Evolutionary conservation across 2,888 invertebrate species (phyloP).

Genomic region (Stenodema calcarata): DNA sequence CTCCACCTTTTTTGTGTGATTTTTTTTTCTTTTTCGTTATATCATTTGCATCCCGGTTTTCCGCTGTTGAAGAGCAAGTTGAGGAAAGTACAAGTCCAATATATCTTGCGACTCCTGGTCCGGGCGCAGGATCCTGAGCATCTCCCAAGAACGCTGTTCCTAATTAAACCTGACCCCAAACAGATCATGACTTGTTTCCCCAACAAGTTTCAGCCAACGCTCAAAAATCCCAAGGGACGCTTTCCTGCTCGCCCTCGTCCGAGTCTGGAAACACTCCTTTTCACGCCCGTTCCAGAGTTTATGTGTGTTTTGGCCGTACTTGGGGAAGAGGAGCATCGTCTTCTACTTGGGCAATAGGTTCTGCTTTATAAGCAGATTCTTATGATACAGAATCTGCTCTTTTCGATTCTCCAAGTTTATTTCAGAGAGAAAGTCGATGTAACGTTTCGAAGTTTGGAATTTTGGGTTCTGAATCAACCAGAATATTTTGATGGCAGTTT

Average conservation of each 20-base stretch:
- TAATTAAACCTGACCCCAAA: constrained; percentile 47
- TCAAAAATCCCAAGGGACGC: constrained; percentile 39
- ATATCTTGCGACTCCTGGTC: constrained; percentile 26
- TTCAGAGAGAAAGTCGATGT: too few species aligned
- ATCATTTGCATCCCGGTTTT: not conserved
- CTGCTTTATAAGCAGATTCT: too few species aligned
- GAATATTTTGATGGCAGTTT: too few species aligned
- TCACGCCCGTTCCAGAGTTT: not conserved
- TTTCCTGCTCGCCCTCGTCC: not conserved
- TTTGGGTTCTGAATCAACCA: too few species aligned
- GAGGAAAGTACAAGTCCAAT: constrained; percentile 36
- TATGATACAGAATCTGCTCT: too few species aligned
- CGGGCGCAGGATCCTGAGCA: constrained; percentile 1
- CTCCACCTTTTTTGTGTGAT: not conserved
- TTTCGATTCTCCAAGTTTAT: too few species aligned
- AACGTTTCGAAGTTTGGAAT: too few species aligned
- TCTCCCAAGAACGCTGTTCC: constrained; percentile 38
- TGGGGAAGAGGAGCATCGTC: too few species aligned
- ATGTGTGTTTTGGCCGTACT: too few species aligned
- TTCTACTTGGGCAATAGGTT: too few species aligned
- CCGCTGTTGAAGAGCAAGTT: constrained; percentile 37
- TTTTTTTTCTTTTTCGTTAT: too few species aligned
- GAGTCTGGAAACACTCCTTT: not conserved
- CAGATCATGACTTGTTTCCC: constrained; percentile 26
- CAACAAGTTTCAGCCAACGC: constrained; percentile 36